A percentile compares a stretch with the other conserved stretches of the same genome.
Evolutionary conservation across 2,888 invertebrate genomes (phyloP).

Genomic region (Machimus rusticus): DNA sequence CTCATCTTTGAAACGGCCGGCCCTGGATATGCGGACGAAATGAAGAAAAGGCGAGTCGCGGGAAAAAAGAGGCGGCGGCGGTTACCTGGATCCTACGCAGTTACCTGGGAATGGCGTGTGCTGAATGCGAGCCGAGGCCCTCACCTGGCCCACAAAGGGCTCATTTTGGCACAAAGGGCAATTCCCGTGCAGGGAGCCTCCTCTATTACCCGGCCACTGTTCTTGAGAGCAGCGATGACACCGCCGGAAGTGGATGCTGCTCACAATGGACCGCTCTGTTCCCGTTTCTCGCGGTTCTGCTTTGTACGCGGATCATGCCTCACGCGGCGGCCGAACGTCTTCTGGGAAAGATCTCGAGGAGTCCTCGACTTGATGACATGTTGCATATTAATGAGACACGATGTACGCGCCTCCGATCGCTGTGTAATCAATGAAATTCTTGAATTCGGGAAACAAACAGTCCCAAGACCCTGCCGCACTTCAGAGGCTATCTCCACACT

Average conservation of each 20-base stretch:
- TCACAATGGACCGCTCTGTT: conserved; percentile 24
- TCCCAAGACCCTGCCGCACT: not conserved
- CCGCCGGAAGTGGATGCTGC: conserved; percentile 27
- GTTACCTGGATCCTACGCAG: conserved; percentile 31
- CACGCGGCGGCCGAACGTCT: not conserved
- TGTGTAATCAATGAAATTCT: not conserved
- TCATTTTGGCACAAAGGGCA: conserved; percentile 36
- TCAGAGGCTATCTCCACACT: not conserved
- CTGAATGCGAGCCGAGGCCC: not conserved
- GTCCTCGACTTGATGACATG: not conserved
- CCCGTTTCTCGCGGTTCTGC: not conserved
- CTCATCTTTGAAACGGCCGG: conserved; percentile 9
- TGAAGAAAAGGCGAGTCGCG: not conserved
- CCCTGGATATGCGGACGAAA: not conserved
- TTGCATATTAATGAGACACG: not conserved
- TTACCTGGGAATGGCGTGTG: conserved; percentile 34
- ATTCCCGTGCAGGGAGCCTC: conserved; percentile 23
- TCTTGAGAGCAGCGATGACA: conserved; percentile 8
- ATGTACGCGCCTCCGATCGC: not conserved
- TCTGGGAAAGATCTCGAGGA: not conserved
- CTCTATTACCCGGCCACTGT: not conserved
- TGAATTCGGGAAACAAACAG: not conserved
- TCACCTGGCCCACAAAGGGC: conserved; percentile 35
- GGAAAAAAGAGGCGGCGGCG: not conserved
- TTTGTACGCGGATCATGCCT: conserved; percentile 8